Evolutionary conservation across 2,888 invertebrate genomes (phyloP), one percentile per base, ranked within the genome.

Genomic region (Xanthorhoe designata): DNA sequence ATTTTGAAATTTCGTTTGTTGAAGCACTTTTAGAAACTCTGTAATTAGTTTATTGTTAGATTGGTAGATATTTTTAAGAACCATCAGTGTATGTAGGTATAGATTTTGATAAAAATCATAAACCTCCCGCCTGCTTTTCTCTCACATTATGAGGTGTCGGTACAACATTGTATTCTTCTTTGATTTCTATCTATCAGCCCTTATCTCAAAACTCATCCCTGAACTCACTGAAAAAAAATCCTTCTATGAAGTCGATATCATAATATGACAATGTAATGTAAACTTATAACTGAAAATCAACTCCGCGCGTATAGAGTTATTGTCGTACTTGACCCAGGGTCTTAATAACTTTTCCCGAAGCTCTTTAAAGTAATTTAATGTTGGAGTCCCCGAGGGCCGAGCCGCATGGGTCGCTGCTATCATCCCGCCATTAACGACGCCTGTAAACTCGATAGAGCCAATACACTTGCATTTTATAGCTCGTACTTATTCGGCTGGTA

Each of bases 381-480:
- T 35, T 8, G 15, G n/a, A 35, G 19, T 49, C 29, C 42, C 13
- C 7, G 18, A 7, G 56, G 32, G 5, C 8, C 32, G 32, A 32
- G 38, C 50, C n/a, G 24, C 19, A 18, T 52, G n/a, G 51, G 35
- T 18, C 51, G 35, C 7, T 6, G 61, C 57, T 38, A 53, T 61
- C n/a, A 61, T 52, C 57, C 35, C 15, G 56, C 61, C 24, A 66
- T 61, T 35, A 58, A 53, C 38, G 50, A 54, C 50, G 57, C 53
- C 29, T 8, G 49, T 66, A 53, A 65, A 66, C 32, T 29, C 42
- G 64, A 52, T 53, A 45, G 50, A 49, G 29, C 54, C 54, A 61
- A 66, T 66, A 61, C 58, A 58, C 61, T 66, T 49, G 35, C 54
- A 45, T 56, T 59, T 65, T 52, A 54, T 54, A 51, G 50, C 32